These are phyloP conservation scores for Polydrusus pterygomalis DNA, from an alignment of 2,888 invertebrate species.

Conservation along the genomic window DNA sequence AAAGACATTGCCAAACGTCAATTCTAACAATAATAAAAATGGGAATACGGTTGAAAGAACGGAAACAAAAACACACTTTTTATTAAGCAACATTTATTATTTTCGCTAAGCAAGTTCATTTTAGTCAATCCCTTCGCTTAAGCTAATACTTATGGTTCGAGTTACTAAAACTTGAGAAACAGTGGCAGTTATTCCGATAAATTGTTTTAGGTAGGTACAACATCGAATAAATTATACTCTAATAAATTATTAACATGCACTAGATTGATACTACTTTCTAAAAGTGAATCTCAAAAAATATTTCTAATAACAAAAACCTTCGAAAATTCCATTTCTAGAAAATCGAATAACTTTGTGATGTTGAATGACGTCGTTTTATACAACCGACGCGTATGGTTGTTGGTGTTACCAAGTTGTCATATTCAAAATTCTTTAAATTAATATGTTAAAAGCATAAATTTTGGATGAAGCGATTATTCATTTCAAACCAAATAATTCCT, in stretches of 20 bases:
- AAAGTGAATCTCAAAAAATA: not conserved
- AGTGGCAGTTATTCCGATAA: slow-evolving; percentile 1
- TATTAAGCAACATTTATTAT: slow-evolving; percentile 31
- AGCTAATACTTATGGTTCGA: slow-evolving; percentile 28
- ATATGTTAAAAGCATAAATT: too few species aligned
- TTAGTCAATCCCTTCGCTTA: slow-evolving; percentile 5
- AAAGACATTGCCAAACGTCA: too few species aligned
- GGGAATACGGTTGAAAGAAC: not conserved
- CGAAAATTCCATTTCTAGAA: too few species aligned
- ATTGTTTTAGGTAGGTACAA: not conserved
- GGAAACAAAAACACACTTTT: slow-evolving; percentile 1
- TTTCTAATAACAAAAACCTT: not conserved
- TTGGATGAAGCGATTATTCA: too few species aligned
- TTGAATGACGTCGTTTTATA: too few species aligned
- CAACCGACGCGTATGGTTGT: too few species aligned
- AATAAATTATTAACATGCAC: not conserved
- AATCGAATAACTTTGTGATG: too few species aligned
- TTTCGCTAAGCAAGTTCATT: slow-evolving; percentile 16
- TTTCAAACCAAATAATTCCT: too few species aligned
- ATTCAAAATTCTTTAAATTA: too few species aligned
- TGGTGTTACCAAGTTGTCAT: too few species aligned
- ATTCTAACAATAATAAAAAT: too few species aligned
- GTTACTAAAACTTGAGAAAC: slow-evolving; percentile 23
- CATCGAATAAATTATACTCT: not conserved
- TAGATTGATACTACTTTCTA: not conserved